Percentiles rank a stretch among this genome's conserved stretches.
These are phyloP conservation scores for Momotus momota DNA, from an alignment of 2,797 vertebrate species.

Conservation along the genomic window DNA sequence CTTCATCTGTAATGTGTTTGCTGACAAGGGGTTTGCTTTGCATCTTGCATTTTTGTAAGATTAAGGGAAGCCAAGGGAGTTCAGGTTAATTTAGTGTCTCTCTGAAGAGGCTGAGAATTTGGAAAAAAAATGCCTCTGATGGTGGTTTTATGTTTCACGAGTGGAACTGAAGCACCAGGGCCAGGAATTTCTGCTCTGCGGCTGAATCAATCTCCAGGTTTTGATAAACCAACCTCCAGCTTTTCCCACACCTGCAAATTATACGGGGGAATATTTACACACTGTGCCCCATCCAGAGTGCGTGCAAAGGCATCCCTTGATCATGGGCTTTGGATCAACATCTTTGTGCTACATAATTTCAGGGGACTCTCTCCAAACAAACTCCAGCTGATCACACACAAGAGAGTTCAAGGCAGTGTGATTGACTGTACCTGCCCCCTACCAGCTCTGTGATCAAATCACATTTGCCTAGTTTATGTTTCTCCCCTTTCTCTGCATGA, in stretches of 20 bases:
- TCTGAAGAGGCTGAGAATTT: constrained; percentile 11
- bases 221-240: background rate
- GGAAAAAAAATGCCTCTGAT: background rate
- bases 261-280: background rate
- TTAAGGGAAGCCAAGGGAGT: constrained; percentile 38
- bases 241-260: background rate
- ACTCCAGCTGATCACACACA: background rate
- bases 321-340: background rate
- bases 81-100: constrained; percentile 30
- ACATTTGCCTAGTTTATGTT: constrained; percentile 28
- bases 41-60: background rate
- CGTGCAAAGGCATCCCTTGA: background rate
- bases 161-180: background rate
- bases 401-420: background rate
- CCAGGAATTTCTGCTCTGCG: background rate
- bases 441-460: constrained; percentile 45
- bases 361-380: background rate
- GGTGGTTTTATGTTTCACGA: background rate
- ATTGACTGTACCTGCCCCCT: constrained; percentile 42
- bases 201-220: background rate
- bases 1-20: background rate
- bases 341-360: background rate
- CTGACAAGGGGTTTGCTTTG: background rate
- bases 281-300: rapidly evolving
- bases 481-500: constrained; percentile 24